These are phyloP conservation scores for Elegia similella DNA, from an alignment of 2,888 invertebrate genomes.

Conservation along the genomic window DNA sequence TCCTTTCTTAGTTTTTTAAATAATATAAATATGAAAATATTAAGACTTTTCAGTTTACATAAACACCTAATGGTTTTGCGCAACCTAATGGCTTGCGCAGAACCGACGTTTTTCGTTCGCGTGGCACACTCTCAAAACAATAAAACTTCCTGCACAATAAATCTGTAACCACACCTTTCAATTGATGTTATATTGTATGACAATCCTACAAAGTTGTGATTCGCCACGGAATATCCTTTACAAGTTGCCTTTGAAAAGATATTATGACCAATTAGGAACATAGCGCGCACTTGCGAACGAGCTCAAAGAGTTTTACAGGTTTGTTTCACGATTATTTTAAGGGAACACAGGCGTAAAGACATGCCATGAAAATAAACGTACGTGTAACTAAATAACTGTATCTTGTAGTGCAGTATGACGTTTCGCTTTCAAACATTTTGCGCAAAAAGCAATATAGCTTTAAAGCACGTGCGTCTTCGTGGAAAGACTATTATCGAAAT, in stretches of 20 bases:
- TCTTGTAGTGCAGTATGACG: neutral
- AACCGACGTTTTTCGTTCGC: too few relatives aligned
- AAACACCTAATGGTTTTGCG: too few relatives aligned
- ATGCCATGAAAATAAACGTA: neutral
- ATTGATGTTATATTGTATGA: neutral
- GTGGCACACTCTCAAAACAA: too few relatives aligned
- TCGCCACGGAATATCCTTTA: constrained; percentile 4
- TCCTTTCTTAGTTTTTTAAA: too few relatives aligned
- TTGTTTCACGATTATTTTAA: constrained; percentile 4
- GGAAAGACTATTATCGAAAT: too few relatives aligned
- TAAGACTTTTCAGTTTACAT: too few relatives aligned
- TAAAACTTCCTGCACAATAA: neutral
- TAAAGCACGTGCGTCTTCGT: too few relatives aligned
- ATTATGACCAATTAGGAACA: constrained; percentile 60
- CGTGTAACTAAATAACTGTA: neutral
- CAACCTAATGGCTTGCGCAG: too few relatives aligned
- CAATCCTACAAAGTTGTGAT: constrained; percentile 13
- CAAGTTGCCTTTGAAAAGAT: constrained; percentile 23
- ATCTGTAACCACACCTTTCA: neutral
- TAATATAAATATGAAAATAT: too few relatives aligned
- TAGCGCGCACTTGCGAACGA: constrained; percentile 49
- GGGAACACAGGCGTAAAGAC: constrained; percentile 5
- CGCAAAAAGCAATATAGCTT: too few relatives aligned
- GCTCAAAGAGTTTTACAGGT: constrained; percentile 30
- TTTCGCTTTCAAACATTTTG: neutral